Evolutionary conservation across 1,140 invertebrate species (phyloP).

Genomic region (Neomicropteryx cornuta): DNA sequence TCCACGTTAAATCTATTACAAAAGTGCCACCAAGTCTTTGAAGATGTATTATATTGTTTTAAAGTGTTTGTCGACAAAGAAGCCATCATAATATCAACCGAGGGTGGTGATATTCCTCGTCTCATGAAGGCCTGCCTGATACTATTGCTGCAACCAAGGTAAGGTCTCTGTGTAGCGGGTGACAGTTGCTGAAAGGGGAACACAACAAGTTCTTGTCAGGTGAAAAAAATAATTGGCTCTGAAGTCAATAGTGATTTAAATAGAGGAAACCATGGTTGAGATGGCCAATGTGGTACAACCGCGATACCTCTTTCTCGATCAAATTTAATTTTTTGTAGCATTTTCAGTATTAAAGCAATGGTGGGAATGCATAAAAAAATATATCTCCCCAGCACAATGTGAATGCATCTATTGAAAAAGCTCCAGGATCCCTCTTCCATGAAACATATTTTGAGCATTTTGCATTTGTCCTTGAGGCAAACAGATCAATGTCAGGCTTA

Average conservation of each 20-base stretch:
- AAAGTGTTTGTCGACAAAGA: constrained; percentile 16
- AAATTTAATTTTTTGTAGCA: constrained; percentile 16
- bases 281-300: constrained; percentile 17
- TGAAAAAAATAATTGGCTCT: constrained; percentile 7
- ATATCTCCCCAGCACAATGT: constrained; percentile 13
- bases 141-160: constrained; percentile 16
- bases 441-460: constrained; percentile 15
- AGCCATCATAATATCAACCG: constrained; percentile 11
- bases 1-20: constrained; percentile 4
- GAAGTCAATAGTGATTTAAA: constrained; percentile 7
- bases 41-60: constrained; percentile 18
- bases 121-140: constrained; percentile 12
- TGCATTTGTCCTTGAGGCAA: constrained; percentile 11
- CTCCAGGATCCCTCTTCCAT: constrained; percentile 13
- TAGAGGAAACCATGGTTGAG: constrained; percentile 8
- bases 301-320: constrained; percentile 17
- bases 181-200: constrained; percentile 8
- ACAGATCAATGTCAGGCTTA: constrained; percentile 13
- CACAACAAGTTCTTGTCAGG: constrained; percentile 5
- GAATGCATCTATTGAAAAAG: constrained; percentile 14
- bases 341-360: constrained; percentile 17
- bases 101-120: constrained; percentile 9
- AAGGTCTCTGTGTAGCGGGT: constrained; percentile 11
- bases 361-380: constrained; percentile 17
- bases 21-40: constrained; percentile 9